Evolutionary conservation across 2,888 invertebrate species (phyloP).

Genomic region (Melolontha melolontha): DNA sequence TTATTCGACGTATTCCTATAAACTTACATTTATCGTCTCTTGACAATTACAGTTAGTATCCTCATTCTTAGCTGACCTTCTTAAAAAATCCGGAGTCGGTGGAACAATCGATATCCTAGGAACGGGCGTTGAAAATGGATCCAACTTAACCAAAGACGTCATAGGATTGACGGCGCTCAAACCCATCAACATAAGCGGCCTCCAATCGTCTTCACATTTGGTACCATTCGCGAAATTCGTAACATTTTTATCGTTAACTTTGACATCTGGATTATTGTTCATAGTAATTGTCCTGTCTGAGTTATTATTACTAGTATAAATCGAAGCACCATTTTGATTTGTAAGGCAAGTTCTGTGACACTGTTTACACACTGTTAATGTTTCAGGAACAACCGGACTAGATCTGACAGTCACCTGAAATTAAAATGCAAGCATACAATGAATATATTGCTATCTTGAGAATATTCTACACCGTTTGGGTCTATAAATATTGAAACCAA

Average conservation of each 20-base stretch:
- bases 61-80: not conserved
- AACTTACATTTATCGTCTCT: slow-evolving; percentile 27
- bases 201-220: slow-evolving; percentile 71
- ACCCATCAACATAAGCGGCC: slow-evolving; percentile 78
- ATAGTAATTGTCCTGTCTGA: slow-evolving; percentile 22
- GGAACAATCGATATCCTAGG: slow-evolving; percentile 82
- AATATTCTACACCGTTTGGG: too few relatives aligned
- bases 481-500: too few relatives aligned
- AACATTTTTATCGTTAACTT: slow-evolving; percentile 37
- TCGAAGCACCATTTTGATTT: slow-evolving; percentile 63
- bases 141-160: slow-evolving; percentile 69
- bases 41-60: slow-evolving; percentile 42
- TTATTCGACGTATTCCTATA: too few relatives aligned
- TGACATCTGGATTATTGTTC: slow-evolving; percentile 44
- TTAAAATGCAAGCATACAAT: not conserved
- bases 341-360: slow-evolving; percentile 83
- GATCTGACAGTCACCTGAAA: slow-evolving; percentile 81
- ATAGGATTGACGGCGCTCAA: slow-evolving; percentile 74
- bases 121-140: slow-evolving; percentile 69
- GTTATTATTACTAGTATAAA: slow-evolving; percentile 41
- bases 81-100: slow-evolving; percentile 75
- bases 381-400: slow-evolving; percentile 79
- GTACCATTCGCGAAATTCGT: slow-evolving; percentile 41
- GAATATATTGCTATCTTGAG: not conserved
- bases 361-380: slow-evolving; percentile 80